Conservation (phyloP, 2,888 invertebrate genomes). For the Opisthograptis luteolata region DNA sequence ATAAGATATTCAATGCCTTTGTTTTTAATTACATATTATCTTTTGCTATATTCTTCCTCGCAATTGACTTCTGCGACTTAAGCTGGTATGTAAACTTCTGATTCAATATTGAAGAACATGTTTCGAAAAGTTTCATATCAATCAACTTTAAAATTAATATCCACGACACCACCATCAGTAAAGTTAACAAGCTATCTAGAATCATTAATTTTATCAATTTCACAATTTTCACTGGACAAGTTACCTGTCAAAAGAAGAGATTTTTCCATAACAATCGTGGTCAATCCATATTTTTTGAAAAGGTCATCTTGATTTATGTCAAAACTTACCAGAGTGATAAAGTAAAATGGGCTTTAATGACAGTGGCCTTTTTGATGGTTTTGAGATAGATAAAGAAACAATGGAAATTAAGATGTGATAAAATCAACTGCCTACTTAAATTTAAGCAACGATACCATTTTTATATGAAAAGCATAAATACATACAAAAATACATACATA, state of each 20-base stretch:
- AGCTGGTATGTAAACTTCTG: too few relatives aligned
- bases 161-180: not conserved
- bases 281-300: constrained; percentile 28
- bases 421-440: too few relatives aligned
- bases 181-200: constrained; percentile 3
- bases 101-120: not conserved
- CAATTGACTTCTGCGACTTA: not conserved
- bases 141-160: not conserved
- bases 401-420: not conserved
- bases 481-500: too few relatives aligned
- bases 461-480: too few relatives aligned
- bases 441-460: too few relatives aligned
- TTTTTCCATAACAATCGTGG: constrained; percentile 25
- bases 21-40: not conserved
- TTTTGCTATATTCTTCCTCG: not conserved
- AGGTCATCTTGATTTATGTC: constrained; percentile 37
- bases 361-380: constrained; percentile 20
- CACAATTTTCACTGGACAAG: constrained; percentile 20
- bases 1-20: constrained; percentile 10
- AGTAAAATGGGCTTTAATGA: constrained; percentile 26
- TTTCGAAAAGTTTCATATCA: not conserved
- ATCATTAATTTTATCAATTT: constrained; percentile 23
- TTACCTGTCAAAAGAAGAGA: constrained; percentile 22
- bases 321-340: constrained; percentile 32
- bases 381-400: constrained; percentile 12